Evolutionary conservation across 2,113 vertebrate genomes (phyloP), one percentile per base, ranked within the genome.

Genomic region (Indicator indicator): DNA sequence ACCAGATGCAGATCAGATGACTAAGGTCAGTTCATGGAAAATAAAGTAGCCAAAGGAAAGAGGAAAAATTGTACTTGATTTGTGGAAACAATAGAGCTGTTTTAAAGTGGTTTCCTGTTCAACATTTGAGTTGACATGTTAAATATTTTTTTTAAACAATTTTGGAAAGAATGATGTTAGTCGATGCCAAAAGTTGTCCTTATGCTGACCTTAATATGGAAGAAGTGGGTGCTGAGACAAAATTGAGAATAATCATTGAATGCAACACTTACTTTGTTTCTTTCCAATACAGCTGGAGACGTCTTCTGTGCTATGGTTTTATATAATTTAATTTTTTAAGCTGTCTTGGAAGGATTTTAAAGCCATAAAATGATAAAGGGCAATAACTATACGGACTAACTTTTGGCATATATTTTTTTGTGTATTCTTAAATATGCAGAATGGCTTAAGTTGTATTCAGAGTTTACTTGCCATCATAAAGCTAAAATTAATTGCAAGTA

Each of bases 1-100:
- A 77, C 99, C 99, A 32, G 99, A 99, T 3, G 99, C 99, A 33
- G 99, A 99, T 97, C 99, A 99, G 96, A 99, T 99, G 98, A 99
- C 99, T 81, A 99, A 99, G 98, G 99, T 99, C 90, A 98, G 96
- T 95, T 75, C 42, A 11, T 62, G 54, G 55, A 79, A 77, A 78
- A 63, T 79, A 55, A 20, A 50, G 50, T 44, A 81, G 30, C 30
- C 18, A 20, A 16, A 33, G 60, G 73, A 95, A 77, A 59, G 42
- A 44, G 67, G 13, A 36, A 86, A 86, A 85, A 75, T 9, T 32
- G 8, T n/a, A 30, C 67, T 84, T 80, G 62, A 36, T 78, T 85
- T 79, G 5, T 79, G 58, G 70, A 88, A 92, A 54, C 12, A 77
- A 42, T 38, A 72, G 60, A 92, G 28, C 21, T 79, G 10, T 79